phyloP scores from a whole-genome alignment of 1,140 invertebrate species.

The Lerema accius region DNA sequence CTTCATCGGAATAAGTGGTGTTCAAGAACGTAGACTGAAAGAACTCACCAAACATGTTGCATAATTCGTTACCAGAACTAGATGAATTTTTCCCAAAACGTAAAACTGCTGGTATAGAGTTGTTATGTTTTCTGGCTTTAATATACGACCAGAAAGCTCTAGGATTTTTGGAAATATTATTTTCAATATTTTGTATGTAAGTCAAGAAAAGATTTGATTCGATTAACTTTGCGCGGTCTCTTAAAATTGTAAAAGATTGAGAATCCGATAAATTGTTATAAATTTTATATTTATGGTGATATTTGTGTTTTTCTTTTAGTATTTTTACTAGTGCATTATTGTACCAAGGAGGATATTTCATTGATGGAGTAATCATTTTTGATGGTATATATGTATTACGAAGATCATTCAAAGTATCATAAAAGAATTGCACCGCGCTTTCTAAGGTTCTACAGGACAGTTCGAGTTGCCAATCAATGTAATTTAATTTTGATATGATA shows the following conservation, averaged over 20 bases:
- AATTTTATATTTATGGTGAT: constrained; percentile 36
- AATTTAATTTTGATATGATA: constrained; percentile 18
- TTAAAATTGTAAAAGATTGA: constrained; percentile 27
- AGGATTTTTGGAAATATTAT: constrained; percentile 32
- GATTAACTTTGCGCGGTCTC: constrained; percentile 32
- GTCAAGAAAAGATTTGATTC: constrained; percentile 20
- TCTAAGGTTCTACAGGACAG: constrained; percentile 12
- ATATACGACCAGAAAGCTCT: constrained; percentile 37
- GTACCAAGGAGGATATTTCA: constrained; percentile 38
- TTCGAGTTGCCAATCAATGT: constrained; percentile 30
- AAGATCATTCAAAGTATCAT: constrained; percentile 29
- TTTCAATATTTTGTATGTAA: constrained; percentile 34
- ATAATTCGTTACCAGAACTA: constrained; percentile 19
- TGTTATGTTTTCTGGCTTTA: constrained; percentile 33
- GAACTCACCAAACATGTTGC: constrained; percentile 34
- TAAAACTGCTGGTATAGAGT: constrained; percentile 19
- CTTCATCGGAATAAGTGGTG: background rate
- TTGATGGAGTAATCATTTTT: constrained; percentile 4
- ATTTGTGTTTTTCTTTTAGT: constrained; percentile 42
- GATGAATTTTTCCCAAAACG: background rate
- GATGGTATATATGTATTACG: constrained; percentile 32
- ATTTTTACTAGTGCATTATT: constrained; percentile 33
- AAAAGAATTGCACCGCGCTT: constrained; percentile 20
- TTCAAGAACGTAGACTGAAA: constrained; percentile 38
- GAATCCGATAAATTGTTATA: constrained; percentile 35